Base-by-base conservation (phyloP, 2,888 invertebrate genomes). In the Macaria liturata region DNA sequence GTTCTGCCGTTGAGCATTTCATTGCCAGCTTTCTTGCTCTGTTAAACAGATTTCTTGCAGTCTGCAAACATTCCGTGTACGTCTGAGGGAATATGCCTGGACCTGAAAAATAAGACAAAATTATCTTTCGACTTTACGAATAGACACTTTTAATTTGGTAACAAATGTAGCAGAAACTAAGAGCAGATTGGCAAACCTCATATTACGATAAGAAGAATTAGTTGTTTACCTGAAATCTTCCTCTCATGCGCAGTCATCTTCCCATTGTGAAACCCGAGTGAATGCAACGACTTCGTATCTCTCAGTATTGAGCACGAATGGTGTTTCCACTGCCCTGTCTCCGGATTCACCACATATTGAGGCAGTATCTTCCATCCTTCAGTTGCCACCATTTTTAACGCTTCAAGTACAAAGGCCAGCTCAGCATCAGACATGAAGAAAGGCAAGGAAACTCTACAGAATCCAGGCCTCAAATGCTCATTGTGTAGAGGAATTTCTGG, bases 251-350 rank as follows among this genome's bases (percentile, higher is more conserved):
- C 93, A 5, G 93, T 93, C 93, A 98, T 96, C 76, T 94, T 94
- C 1, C 97, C 97, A 67, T 95, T 94, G 32, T 92, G 92, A 78
- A 96, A 97, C 56, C 95, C 93, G 49, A 98, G 93, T 6, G 95
- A 94, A 59, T 95, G 95, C 56, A 98, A 88, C 93, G 97, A 97
- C 80, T 96, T 96, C 49, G 96, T 93, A 71, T 97, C 97, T 75
- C 95, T 95, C 65, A 96, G 95, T 4, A 95, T 93, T 49, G 95
- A 93, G 79, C 97, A 96, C 0, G 95, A 94, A 73, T 95, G 95
- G 76, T 98, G 97, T 62, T 95, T 94, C 97, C 98, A 98, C 81
- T 97, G 97, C 0, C 97, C 98, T 0, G 97, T 97, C 78, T 97
- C 95, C 4, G 96, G 94, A 78, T 97, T 97, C n/a, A 97, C 94